Base-by-base conservation (phyloP, 2,113 vertebrate species). In the Muntiacus reevesi region DNA sequence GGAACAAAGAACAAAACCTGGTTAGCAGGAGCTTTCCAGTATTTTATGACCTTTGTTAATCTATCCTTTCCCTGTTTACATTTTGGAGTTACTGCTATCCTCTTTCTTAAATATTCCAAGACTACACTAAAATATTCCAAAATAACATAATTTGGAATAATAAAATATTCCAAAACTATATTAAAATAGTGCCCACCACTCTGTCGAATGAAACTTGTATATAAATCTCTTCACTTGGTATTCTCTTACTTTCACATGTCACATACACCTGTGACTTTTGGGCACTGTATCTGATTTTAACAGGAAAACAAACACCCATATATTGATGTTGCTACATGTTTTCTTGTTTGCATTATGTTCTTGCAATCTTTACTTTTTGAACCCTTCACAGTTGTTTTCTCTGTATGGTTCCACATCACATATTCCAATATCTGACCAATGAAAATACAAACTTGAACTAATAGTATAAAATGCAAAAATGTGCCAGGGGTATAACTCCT, bases 271-370 rank as follows among this genome's bases (percentile, higher is more conserved):
- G 82, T 50, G 54, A 88, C 74, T 82, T 97, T 93, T 59, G 64
- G 91, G 76, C 64, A 82, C 36, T 74, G 28, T 15, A 52, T 52
- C 57, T 93, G 81, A 95, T 85, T 94, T 84, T 79, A 94, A 45
- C 79, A 71, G 28, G 67, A 40, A 76, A 97, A 54, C 52, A 64
- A 62, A 62, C 11, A 86, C 43, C 28, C 1, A 3, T 21, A 87
- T 16, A n/a, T 86, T 84, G 62, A 86, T 74, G 45, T 28, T 36
- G 55, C 19, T 86, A 64, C 27, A 27, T 84, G 8, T 74, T 94
- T 87, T 92, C 64, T 85, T 83, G 85, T 92, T 95, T 92, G 47
- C 45, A 76, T 91, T 93, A 60, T 93, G 36, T 81, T 81, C 33
- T 89, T 92, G 3, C 12, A 57, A 54, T 67, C 23, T 85, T 90